Evolutionary conservation across 1,140 invertebrate genomes (phyloP).

Genomic region (Anthonomus grandis): DNA sequence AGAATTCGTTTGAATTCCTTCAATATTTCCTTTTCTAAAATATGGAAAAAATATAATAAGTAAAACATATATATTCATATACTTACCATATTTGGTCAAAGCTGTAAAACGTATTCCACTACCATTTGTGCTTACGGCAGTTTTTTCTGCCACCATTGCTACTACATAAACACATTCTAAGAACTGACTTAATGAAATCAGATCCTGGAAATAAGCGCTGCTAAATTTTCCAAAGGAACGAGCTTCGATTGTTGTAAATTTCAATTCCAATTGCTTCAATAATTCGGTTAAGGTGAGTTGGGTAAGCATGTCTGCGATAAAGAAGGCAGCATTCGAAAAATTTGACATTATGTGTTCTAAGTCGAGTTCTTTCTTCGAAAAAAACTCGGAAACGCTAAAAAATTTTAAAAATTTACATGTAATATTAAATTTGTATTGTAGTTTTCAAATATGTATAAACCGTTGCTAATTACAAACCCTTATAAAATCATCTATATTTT

Average conservation of each 20-base stretch:
- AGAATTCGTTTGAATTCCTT: conserved; percentile 2
- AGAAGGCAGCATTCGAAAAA: not conserved
- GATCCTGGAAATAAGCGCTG: conserved; percentile 81
- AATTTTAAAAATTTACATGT: not conserved
- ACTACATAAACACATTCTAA: conserved; percentile 46
- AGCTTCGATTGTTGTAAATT: conserved; percentile 74
- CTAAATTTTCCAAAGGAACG: conserved; percentile 78
- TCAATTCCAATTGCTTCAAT: conserved; percentile 61
- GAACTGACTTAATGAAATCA: conserved; percentile 75
- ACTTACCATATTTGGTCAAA: not conserved
- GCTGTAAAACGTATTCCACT: not conserved
- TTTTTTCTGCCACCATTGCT: not conserved
- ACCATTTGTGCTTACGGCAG: not conserved
- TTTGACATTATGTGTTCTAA: conserved; percentile 33
- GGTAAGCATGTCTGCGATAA: conserved; percentile 52
- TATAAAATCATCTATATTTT: too few species aligned
- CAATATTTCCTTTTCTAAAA: conserved; percentile 1
- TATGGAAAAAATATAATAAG: not conserved
- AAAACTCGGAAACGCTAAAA: conserved; percentile 4
- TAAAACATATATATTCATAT: not conserved
- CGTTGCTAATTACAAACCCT: too few species aligned
- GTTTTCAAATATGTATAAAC: too few species aligned
- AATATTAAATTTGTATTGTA: not conserved
- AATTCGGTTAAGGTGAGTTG: conserved; percentile 77
- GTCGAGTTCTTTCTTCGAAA: conserved; percentile 29